A percentile compares a stretch with the other conserved stretches of the same genome.
Conservation (phyloP, 2,113 vertebrate species). For the Crotalus horridus region DNA sequence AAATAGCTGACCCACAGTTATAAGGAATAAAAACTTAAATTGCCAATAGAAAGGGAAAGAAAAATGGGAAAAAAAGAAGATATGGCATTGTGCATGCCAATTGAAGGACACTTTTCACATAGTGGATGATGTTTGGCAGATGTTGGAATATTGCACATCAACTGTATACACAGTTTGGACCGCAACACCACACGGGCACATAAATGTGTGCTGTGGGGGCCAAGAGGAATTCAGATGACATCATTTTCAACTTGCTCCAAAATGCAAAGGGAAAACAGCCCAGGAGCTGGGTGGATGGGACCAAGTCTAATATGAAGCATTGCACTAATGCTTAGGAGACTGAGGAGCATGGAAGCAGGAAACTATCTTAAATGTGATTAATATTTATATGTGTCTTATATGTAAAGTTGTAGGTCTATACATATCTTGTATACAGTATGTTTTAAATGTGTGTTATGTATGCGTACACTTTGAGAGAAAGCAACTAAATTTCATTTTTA, state of each 20-base stretch:
- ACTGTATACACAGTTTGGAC: background rate
- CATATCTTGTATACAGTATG: no score
- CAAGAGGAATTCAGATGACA: background rate
- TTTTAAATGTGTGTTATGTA: no score
- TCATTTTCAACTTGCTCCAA: background rate
- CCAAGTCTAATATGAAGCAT: background rate
- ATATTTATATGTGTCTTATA: no score
- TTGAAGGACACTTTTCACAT: background rate
- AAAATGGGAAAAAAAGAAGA: background rate
- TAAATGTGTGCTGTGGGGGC: background rate
- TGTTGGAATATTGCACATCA: background rate
- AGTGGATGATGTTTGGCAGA: background rate
- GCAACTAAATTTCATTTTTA: no score
- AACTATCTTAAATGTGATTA: background rate
- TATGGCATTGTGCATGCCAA: background rate
- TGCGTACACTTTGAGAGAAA: no score
- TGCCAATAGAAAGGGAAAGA: background rate
- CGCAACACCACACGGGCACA: background rate
- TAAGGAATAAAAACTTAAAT: no score
- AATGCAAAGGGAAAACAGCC: background rate
- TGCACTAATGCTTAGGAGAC: background rate
- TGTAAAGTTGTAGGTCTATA: no score
- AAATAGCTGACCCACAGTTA: no score
- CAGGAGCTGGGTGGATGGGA: background rate
- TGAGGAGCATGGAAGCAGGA: background rate